Evolutionary conservation across 1,140 invertebrate genomes (phyloP), one percentile per base, ranked within the genome.

Genomic region (Drosophila equinoxialis): DNA sequence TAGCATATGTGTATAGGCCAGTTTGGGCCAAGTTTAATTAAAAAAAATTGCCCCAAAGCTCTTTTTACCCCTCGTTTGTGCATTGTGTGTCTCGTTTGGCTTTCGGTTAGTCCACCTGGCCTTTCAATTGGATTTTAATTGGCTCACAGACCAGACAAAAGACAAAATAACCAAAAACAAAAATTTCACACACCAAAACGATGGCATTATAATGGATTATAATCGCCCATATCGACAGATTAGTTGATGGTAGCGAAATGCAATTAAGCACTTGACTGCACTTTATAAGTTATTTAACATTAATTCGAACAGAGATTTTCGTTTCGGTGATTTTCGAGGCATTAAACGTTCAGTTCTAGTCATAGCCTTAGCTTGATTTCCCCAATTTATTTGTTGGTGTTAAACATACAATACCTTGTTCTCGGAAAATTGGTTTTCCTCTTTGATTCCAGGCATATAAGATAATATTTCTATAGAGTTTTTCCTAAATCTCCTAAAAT

Each of bases 121-220:
- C 17, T 51, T 51, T 23, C 78, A 86, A 84, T 86, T 84, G 82
- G 57, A 75, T 71, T 86, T 86, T 84, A 84, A 86, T 84, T 84
- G 81, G 70, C 42, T 73, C 17, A 39, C 71, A 66, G 71, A 83
- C 45, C 81, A 59, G 69, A 74, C 74, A 74, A 63, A 71, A 65
- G 42, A 30, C 35, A 70, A 23, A 51, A 39, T 39, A 23, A 48
- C 14, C 45, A 17, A 48, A 17, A 17, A 48, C 14, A 4, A 51
- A 23, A 51, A 51, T 6, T 11, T 7, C 17, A 51, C 45, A 51
- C 7, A 48, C 14, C 14, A 51, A 51, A 51, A 51, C 45, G 45
- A 23, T 51, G 45, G 45, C 45, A 51, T 51, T 51, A 51, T 51
- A 51, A 51, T 51, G 45, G 45, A 51, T 51, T 51, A 51, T 51